These are phyloP conservation scores for Aegotheles bennettii DNA, from an alignment of 2,113 vertebrate genomes.

Conservation along the genomic window DNA sequence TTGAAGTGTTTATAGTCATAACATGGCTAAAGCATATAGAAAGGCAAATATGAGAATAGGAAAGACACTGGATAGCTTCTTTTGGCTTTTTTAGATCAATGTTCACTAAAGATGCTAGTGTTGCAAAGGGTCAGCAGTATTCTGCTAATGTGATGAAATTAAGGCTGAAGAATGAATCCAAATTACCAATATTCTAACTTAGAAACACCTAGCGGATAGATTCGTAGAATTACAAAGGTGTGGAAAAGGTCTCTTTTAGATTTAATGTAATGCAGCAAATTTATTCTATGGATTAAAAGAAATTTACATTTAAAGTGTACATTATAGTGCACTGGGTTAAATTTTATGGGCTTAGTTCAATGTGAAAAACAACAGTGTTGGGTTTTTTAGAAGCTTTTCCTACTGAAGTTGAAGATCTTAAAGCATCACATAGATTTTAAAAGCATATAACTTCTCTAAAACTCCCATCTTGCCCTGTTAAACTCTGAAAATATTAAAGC, in stretches of 20 bases:
- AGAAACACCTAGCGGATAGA: background rate
- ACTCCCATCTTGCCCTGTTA: background rate
- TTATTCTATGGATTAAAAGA: background rate
- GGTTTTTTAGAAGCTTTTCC: background rate
- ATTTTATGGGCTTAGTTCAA: background rate
- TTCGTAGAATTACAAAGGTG: background rate
- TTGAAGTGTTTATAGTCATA: too few species aligned
- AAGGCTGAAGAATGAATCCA: background rate
- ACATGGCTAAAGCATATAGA: background rate
- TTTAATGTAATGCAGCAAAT: background rate
- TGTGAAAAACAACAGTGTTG: background rate
- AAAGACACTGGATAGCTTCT: background rate
- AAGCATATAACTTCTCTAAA: background rate
- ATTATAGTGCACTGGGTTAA: background rate
- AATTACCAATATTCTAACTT: background rate
- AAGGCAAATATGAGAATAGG: background rate
- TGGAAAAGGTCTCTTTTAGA: background rate
- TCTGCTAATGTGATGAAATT: background rate
- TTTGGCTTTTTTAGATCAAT: background rate
- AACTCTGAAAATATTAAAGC: background rate
- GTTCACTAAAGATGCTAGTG: background rate
- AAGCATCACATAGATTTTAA: background rate
- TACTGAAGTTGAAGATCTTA: background rate
- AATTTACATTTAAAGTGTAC: background rate
- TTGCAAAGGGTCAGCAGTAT: background rate